phyloP scores from a whole-genome alignment of 2,113 vertebrate species.

The mouse (Mus musculus) region GRCm39 chr2:91804001-91804500 shows the following conservation, averaged over 20 bases:
- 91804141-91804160: background rate
- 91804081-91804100: conserved; percentile 38
- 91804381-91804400: background rate
- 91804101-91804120: conserved; percentile 33
- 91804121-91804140: background rate
- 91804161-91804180: background rate
- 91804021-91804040: conserved; percentile 80
- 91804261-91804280: background rate
- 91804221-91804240: background rate
- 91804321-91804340: background rate
- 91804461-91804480: background rate
- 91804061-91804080: conserved; percentile 64
- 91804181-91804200: background rate
- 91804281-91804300: background rate
- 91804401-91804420: background rate
- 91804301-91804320: background rate
- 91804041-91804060: conserved; percentile 67
- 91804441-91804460: background rate
- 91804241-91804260: background rate
- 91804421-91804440: background rate
- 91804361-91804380: background rate
- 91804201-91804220: background rate
- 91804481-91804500: background rate
- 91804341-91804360: background rate
- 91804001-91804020: conserved; percentile 70